Evolutionary conservation across 2,888 invertebrate species (phyloP).

Genomic region (Epiperipatus broadwayi): DNA sequence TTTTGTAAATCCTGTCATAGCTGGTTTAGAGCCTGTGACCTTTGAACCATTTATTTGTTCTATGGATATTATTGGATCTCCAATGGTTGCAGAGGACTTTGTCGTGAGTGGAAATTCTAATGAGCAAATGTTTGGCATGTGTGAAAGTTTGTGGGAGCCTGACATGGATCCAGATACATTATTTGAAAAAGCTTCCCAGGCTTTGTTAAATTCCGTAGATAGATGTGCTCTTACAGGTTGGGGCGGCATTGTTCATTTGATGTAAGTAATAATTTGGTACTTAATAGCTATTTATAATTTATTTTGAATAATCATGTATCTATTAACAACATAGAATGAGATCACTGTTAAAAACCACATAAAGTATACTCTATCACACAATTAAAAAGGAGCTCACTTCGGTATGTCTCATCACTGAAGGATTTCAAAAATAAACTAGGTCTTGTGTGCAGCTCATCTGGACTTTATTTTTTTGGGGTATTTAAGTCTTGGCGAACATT

Average conservation of each 20-base stretch:
- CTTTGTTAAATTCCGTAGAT: slow-evolving; percentile 84
- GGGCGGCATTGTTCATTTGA: slow-evolving; percentile 87
- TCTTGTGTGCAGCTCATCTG: too few species aligned
- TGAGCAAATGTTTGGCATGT: slow-evolving; percentile 48
- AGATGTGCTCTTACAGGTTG: slow-evolving; percentile 94
- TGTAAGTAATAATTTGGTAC: slow-evolving; percentile 44
- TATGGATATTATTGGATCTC: slow-evolving; percentile 88
- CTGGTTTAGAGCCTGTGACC: slow-evolving; percentile 62
- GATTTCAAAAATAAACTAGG: too few species aligned
- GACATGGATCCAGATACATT: slow-evolving; percentile 72
- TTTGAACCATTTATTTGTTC: slow-evolving; percentile 70
- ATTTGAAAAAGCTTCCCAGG: slow-evolving; percentile 86
- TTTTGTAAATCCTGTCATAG: slow-evolving; percentile 89
- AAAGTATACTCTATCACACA: too few species aligned
- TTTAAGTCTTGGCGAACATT: too few species aligned
- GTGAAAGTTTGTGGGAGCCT: slow-evolving; percentile 85
- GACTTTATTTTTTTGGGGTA: too few species aligned
- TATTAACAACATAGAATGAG: too few species aligned
- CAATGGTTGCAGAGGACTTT: slow-evolving; percentile 78
- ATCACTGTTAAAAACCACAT: too few species aligned
- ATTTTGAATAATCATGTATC: too few species aligned
- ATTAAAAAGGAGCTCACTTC: too few species aligned
- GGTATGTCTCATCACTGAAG: too few species aligned
- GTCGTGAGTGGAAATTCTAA: slow-evolving; percentile 88
- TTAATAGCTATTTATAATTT: too few species aligned